Conservation (phyloP, 2,888 invertebrate species). For the Acanthosepion esculentum region DNA sequence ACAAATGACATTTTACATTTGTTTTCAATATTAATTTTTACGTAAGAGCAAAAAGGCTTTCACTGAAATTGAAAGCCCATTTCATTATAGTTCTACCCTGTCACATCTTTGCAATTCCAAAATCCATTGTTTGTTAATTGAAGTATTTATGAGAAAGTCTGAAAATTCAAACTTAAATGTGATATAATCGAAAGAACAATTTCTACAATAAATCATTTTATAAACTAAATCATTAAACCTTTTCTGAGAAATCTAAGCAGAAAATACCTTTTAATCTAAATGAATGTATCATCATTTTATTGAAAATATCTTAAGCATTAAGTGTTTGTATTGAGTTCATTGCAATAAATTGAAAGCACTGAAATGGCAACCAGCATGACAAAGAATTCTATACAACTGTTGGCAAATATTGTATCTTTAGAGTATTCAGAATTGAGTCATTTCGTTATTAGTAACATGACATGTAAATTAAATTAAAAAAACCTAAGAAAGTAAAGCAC, state of each 20-base stretch:
- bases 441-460: background rate
- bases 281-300: constrained; percentile 18
- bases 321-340: constrained; percentile 1
- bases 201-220: background rate
- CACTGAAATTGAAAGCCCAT: background rate
- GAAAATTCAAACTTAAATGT: background rate
- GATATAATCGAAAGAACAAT: background rate
- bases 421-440: background rate
- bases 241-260: background rate
- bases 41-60: background rate
- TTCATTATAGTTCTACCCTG: background rate
- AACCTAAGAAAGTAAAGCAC: background rate
- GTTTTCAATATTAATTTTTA: background rate
- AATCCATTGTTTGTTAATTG: background rate
- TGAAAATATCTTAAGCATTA: background rate
- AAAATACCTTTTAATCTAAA: constrained; percentile 14
- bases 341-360: background rate
- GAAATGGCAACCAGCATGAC: background rate
- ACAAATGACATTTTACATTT: background rate
- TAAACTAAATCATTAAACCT: background rate
- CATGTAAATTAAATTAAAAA: background rate
- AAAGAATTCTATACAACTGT: background rate
- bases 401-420: background rate
- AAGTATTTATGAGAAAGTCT: background rate
- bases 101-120: background rate